phyloP scores from a whole-genome alignment of 2,888 invertebrate species.

The Cotesia congregata region DNA sequence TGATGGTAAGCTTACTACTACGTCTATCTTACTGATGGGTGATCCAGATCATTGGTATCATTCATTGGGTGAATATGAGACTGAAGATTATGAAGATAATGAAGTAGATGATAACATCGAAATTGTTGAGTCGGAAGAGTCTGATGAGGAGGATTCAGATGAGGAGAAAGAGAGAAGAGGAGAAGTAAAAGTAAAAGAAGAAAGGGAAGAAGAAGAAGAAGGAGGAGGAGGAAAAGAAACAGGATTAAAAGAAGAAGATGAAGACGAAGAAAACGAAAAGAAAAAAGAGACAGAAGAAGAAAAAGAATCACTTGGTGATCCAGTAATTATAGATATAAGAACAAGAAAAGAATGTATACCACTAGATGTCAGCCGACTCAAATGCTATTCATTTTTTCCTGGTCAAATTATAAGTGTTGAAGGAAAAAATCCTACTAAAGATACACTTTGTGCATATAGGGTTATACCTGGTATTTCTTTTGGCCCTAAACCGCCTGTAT shows the following conservation, averaged over 20 bases:
- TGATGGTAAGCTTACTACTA: conserved; percentile 67
- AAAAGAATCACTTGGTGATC: background rate
- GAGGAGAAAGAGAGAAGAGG: no score
- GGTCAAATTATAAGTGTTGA: conserved; percentile 84
- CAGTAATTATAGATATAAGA: conserved; percentile 11
- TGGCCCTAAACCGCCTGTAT: conserved; percentile 68
- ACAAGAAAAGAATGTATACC: conserved; percentile 66
- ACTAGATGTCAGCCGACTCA: conserved; percentile 72
- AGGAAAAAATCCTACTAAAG: conserved; percentile 81
- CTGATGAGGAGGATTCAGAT: no score
- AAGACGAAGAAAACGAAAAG: no score
- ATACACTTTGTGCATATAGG: conserved; percentile 78
- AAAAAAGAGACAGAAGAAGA: background rate
- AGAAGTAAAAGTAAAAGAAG: no score
- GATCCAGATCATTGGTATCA: conserved; percentile 45
- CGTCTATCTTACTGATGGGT: conserved; percentile 54
- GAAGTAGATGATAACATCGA: background rate
- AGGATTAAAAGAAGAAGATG: no score
- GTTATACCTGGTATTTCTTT: conserved; percentile 75
- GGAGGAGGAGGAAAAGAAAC: no score
- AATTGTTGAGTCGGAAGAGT: no score
- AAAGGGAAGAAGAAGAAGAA: no score
- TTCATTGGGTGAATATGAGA: conserved; percentile 17
- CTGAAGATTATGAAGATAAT: conserved; percentile 3
- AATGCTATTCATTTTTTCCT: conserved; percentile 80